Evolutionary conservation across 2,888 invertebrate genomes (phyloP), one percentile per base, ranked within the genome.

Genomic region (Danaus chrysippus): DNA sequence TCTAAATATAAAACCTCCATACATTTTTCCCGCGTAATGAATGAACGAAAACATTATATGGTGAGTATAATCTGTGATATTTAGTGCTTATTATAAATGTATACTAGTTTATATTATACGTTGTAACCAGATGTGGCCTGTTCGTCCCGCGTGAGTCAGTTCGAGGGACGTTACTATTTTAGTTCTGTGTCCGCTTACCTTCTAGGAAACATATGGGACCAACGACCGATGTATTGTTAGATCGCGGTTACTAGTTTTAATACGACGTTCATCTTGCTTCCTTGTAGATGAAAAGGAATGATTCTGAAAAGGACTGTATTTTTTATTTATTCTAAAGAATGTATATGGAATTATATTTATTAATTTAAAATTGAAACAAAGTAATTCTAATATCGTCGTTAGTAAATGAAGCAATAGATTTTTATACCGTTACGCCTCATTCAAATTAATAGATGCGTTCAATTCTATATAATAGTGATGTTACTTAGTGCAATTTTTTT

Each of bases 201-300:
- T 91, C 91, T 91, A 86, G 85, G 89, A 89, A 89, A 78, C 81
- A 75, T 77, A 76, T 79, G 88, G 81, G 90, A 89, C 89, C 89
- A 88, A 89, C 87, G 89, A 89, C 90, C 90, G 86, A 82, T 82
- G 84, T 90, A 89, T 91, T 91, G 90, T 90, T 90, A 90, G 89
- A 86, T 82, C 84, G 73, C 73, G 70, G 79, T 84, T 87, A 84
- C 84, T 86, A 75, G 78, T 81, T 82, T 78, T 77, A 79, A 84
- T 85, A 82, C 77, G 70, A 67, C 62, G 64, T 65, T 62, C 67
- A 71, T 71, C 71, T 78, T 79, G 56, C 59, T 56, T 60, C 59
- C 53, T 15, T 54, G 17, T 61, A 58, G 43, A 64, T 41, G 53
- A 54, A 58, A 42, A 64, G 19, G 53, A 54, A 12, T 13, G 12